Percentiles rank a stretch among this genome's conserved stretches.
Evolutionary conservation across 2,888 invertebrate species (phyloP).

Genomic region (Rhogogaster chlorosoma): DNA sequence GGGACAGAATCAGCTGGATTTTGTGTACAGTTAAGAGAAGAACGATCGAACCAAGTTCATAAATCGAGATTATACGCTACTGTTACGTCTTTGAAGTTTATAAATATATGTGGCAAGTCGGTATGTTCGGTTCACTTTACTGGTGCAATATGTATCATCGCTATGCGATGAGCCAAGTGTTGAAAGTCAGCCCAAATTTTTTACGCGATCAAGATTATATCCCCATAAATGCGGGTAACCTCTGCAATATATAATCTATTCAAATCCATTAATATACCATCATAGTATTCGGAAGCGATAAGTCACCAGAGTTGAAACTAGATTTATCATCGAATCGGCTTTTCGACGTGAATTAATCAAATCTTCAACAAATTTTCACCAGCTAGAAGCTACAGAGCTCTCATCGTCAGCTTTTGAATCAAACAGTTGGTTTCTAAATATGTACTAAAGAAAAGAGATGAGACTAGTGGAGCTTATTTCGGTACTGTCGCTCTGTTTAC

Average conservation of each 20-base stretch:
- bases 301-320: not conserved
- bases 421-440: not conserved
- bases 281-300: not conserved
- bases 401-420: not conserved
- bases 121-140: not conserved
- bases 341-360: not conserved
- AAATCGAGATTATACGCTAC: not conserved
- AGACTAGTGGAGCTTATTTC: not conserved
- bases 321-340: not conserved
- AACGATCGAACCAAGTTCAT: not conserved
- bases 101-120: not conserved
- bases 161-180: not conserved
- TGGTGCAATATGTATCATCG: not conserved
- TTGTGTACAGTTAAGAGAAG: not conserved
- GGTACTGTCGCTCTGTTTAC: not conserved
- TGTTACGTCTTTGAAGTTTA: not conserved
- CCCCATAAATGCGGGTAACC: not conserved
- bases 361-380: not conserved
- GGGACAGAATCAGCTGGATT: too few relatives aligned
- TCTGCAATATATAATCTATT: not conserved
- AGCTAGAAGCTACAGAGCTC: not conserved
- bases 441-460: not conserved
- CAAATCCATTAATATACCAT: not conserved
- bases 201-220: not conserved
- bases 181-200: constrained; percentile 10